Evolutionary conservation across 2,888 invertebrate species (phyloP).

Genomic region (Cyrtodaria siliqua): DNA sequence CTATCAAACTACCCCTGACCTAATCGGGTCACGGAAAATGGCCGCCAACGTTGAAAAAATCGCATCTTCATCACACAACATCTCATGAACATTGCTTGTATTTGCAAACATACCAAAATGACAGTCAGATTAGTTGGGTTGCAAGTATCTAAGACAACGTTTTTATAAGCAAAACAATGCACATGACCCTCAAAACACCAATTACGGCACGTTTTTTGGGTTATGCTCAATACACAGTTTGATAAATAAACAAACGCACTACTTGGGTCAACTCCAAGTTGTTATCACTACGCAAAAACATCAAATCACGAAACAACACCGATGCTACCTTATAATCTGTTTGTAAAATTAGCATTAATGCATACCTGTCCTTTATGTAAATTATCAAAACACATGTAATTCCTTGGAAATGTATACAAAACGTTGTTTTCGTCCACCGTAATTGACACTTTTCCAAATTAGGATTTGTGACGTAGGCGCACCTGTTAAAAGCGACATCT

Average conservation of each 20-base stretch:
- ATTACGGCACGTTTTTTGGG: too few relatives aligned
- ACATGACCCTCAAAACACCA: too few relatives aligned
- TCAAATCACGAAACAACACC: not conserved
- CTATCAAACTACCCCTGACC: conserved; percentile 29
- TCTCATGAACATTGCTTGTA: not conserved
- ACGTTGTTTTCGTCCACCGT: conserved; percentile 52
- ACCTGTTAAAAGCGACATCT: conserved; percentile 55
- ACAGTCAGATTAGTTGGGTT: too few relatives aligned
- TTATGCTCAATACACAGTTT: conserved; percentile 22
- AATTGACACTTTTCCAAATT: conserved; percentile 70
- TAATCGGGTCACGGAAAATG: conserved; percentile 59
- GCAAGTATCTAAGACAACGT: too few relatives aligned
- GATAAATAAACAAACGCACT: conserved; percentile 29
- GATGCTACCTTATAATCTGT: not conserved
- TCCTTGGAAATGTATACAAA: conserved; percentile 30
- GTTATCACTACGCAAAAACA: not conserved
- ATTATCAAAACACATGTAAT: conserved; percentile 26
- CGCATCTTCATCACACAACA: not conserved
- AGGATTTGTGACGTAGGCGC: conserved; percentile 64
- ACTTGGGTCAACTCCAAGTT: conserved; percentile 45
- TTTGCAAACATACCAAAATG: not conserved
- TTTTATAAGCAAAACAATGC: too few relatives aligned
- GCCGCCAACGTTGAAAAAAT: conserved; percentile 47
- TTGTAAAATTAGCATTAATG: too few relatives aligned
- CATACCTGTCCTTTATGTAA: too few relatives aligned